These are phyloP conservation scores for Mustela lutreola DNA, from an alignment of 2,113 vertebrate genomes.

Conservation along the genomic window DNA sequence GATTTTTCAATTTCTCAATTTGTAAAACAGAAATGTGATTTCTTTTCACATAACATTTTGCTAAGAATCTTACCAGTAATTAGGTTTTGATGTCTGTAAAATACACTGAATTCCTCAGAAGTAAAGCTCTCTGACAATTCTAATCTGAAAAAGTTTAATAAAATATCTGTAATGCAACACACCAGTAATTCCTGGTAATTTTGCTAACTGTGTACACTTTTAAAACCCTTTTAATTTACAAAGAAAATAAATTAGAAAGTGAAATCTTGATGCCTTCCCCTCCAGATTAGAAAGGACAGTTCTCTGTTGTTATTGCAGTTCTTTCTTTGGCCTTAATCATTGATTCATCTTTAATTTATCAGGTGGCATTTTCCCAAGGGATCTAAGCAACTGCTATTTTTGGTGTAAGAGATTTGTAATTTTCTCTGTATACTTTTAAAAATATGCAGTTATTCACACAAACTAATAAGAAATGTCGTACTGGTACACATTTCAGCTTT, in stretches of 20 bases:
- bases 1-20: constrained; percentile 70
- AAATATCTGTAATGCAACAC: constrained; percentile 44
- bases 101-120: constrained; percentile 51
- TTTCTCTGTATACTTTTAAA: constrained; percentile 59
- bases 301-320: background rate
- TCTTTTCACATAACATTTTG: constrained; percentile 59
- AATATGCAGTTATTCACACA: constrained; percentile 61
- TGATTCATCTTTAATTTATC: constrained; percentile 75
- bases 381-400: constrained; percentile 69
- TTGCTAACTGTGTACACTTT: background rate
- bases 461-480: constrained; percentile 33
- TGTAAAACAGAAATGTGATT: constrained; percentile 67
- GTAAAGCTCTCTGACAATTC: constrained; percentile 7
- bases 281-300: constrained; percentile 13
- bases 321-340: constrained; percentile 46
- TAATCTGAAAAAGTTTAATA: constrained; percentile 10
- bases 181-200: constrained; percentile 35
- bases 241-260: constrained; percentile 32
- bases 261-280: background rate
- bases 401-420: constrained; percentile 59
- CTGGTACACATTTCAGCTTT: constrained; percentile 36
- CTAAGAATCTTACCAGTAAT: constrained; percentile 52
- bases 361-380: constrained; percentile 54
- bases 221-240: constrained; percentile 1
- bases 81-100: constrained; percentile 57